Percentiles rank a stretch among this genome's conserved stretches.
Evolutionary conservation across 2,888 invertebrate species (phyloP).

Genomic region (Amiota mariae): DNA sequence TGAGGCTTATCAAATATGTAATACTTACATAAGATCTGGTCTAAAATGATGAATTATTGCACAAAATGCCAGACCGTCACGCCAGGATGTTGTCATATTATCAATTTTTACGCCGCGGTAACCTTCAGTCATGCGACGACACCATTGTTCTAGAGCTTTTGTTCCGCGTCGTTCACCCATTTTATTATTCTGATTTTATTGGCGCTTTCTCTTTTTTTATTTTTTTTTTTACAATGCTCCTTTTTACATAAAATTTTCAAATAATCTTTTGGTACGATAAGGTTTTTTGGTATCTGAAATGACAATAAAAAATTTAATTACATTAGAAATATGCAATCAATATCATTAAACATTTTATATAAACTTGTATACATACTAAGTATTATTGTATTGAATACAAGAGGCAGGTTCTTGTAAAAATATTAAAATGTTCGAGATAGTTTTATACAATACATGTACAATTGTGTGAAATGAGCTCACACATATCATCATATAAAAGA

Average conservation of each 20-base stretch:
- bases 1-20: not conserved
- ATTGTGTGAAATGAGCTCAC: too few species aligned
- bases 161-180: constrained; percentile 91
- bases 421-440: too few species aligned
- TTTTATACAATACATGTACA: too few species aligned
- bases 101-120: constrained; percentile 92
- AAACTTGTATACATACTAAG: too few species aligned
- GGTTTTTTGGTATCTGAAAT: constrained; percentile 4
- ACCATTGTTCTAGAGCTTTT: constrained; percentile 94
- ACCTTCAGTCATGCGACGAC: constrained; percentile 89
- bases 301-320: not conserved
- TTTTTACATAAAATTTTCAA: not conserved
- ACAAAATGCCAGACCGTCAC: constrained; percentile 95
- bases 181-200: constrained; percentile 41
- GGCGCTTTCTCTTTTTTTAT: constrained; percentile 23
- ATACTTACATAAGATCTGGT: constrained; percentile 95
- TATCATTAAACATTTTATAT: too few species aligned
- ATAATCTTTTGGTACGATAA: too few species aligned
- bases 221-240: constrained; percentile 7
- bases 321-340: too few species aligned
- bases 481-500: not conserved
- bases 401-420: too few species aligned
- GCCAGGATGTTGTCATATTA: constrained; percentile 97
- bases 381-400: too few species aligned
- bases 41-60: constrained; percentile 96